Base-by-base conservation (phyloP, 2,888 invertebrate genomes). In the Tuberolachnus salignus region DNA sequence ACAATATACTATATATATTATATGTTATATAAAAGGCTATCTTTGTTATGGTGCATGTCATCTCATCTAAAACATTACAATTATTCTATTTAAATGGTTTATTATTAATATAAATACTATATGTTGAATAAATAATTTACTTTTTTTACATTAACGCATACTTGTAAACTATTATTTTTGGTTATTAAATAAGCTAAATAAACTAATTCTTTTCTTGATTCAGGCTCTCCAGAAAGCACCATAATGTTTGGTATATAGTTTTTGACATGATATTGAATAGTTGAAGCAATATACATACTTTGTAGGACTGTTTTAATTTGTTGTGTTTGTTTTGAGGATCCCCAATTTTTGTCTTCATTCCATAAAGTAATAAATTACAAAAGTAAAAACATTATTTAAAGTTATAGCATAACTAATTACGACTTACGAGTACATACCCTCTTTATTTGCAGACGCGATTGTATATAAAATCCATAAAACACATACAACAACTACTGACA, bases 271-370 rank as follows among this genome's bases (percentile, higher is more conserved):
- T 98, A 98, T 82, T 95, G 94, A 11, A 96, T 93, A 74, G 91
- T 89, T 83, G 94, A 93, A 81, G 98, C 87, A 83, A 94, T 94
- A 83, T 96, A 92, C 0, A 97, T 94, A 0, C 95, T 92, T 78
- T 92, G 89, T 61, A 99, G 86, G 0, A 98, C 98, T 81, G 91
- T 93, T 85, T 94, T 95, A 86, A 98, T 99, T 0, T 93, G 94
- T 87, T 98, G 98, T 10, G 98, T 98, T 85, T 98, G 97, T 0
- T 96, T 96, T 1, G 97, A 96, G 0, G 97, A 96, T 4, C 98
- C 98, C 98, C 98, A 98, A 86, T 99, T 98, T 1, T 98, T 97
- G 85, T 97, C 95, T 93, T 44, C 16, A 23, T 53, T 21, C 23
- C 42, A 13, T 34, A 34, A 34, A 34, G 6, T 34, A 34, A 34